phyloP scores from a whole-genome alignment of 2,888 invertebrate genomes.

The Latheticus oryzae region DNA sequence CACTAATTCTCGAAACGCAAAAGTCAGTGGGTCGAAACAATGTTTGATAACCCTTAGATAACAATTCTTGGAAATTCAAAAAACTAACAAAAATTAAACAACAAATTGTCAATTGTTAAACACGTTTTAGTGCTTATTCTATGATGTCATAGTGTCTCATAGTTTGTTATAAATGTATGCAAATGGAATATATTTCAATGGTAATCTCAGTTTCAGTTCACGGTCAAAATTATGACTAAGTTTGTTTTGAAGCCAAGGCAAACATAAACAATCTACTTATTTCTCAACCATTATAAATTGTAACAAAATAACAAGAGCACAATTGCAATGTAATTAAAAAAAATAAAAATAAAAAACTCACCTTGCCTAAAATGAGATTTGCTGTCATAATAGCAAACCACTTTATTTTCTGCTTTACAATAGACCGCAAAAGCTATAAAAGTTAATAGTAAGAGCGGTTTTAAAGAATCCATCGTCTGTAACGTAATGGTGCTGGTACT shows the following conservation, averaged over 20 bases:
- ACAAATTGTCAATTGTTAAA: not conserved
- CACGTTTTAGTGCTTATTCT: conserved; percentile 1
- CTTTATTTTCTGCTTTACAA: conserved; percentile 67
- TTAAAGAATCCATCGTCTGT: conserved; percentile 26
- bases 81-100: not conserved
- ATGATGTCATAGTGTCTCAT: conserved; percentile 10
- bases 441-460: conserved; percentile 39
- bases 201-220: conserved; percentile 28
- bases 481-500: conserved; percentile 1
- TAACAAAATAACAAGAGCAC: too few relatives aligned
- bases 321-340: too few relatives aligned
- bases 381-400: conserved; percentile 80
- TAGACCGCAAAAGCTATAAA: conserved; percentile 45
- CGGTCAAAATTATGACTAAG: conserved; percentile 24
- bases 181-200: conserved; percentile 7
- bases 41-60: conserved; percentile 7
- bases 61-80: not conserved
- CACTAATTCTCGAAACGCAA: conserved; percentile 1
- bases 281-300: too few relatives aligned
- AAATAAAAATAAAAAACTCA: too few relatives aligned
- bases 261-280: conserved; percentile 22
- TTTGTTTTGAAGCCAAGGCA: conserved; percentile 24
- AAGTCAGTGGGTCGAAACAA: too few relatives aligned
- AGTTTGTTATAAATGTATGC: conserved; percentile 17
- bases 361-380: conserved; percentile 77